phyloP scores from a whole-genome alignment of 2,888 invertebrate genomes.

The Erynnis tages region DNA sequence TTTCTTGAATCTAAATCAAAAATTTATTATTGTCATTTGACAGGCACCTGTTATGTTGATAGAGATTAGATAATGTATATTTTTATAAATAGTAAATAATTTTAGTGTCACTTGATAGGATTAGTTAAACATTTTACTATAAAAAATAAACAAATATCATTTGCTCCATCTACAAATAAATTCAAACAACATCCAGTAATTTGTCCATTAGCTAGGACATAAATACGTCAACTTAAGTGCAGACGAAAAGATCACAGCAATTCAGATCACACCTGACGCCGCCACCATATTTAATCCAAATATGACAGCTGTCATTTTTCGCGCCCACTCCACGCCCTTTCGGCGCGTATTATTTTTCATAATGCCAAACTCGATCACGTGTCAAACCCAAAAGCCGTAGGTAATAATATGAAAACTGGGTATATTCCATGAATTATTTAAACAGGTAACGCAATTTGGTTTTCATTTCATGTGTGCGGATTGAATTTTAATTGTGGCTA shows the following conservation, averaged over 20 bases:
- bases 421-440: constrained; percentile 17
- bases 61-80: too few species aligned
- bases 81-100: background rate
- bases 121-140: too few species aligned
- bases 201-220: constrained; percentile 23
- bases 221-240: constrained; percentile 24
- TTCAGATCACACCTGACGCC: constrained; percentile 26
- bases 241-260: constrained; percentile 18
- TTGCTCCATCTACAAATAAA: background rate
- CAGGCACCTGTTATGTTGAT: too few species aligned
- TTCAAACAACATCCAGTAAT: constrained; percentile 13
- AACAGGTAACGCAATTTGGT: constrained; percentile 1
- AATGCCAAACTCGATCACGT: constrained; percentile 41
- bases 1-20: too few species aligned
- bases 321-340: constrained; percentile 50
- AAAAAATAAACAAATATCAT: background rate
- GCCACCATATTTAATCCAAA: constrained; percentile 54
- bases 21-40: too few species aligned
- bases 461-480: background rate
- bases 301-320: constrained; percentile 67
- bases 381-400: constrained; percentile 39
- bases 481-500: constrained; percentile 10
- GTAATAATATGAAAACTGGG: constrained; percentile 36
- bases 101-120: background rate
- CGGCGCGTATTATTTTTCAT: constrained; percentile 53